phyloP scores from a whole-genome alignment of 2,113 vertebrate species.

The Malurus elegans region DNA sequence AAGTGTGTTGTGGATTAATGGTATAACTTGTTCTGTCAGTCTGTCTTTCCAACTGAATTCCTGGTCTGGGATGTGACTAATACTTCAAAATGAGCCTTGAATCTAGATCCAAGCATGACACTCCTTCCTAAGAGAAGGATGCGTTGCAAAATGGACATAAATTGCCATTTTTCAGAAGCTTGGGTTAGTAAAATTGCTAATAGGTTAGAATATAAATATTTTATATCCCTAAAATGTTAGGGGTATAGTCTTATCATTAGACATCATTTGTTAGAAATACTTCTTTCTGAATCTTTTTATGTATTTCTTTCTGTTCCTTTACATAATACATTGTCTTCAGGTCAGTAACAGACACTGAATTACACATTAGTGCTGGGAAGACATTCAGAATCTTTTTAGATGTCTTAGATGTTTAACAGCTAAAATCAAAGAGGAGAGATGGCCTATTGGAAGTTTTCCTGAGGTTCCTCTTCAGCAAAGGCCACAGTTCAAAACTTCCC shows the following conservation, averaged over 20 bases:
- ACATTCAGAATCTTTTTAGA: not conserved
- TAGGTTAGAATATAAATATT: not conserved
- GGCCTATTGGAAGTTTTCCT: not conserved
- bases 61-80: not conserved
- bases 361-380: not conserved
- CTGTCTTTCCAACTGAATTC: not conserved
- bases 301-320: not conserved
- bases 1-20: not conserved
- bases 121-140: not conserved
- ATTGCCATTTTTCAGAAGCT: not conserved
- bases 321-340: not conserved
- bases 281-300: not conserved
- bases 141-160: not conserved
- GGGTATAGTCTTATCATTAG: not conserved
- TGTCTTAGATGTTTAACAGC: not conserved
- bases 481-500: not conserved
- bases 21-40: not conserved
- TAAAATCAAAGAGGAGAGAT: not conserved
- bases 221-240: not conserved
- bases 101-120: not conserved
- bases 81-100: not conserved
- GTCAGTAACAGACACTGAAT: not conserved
- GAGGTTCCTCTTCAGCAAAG: not conserved
- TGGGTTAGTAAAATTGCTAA: not conserved
- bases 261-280: accelerated